Percentiles rank a stretch among this genome's conserved stretches.
Conservation (phyloP, 2,113 vertebrate species). For the Proterorhinus semilunaris region DNA sequence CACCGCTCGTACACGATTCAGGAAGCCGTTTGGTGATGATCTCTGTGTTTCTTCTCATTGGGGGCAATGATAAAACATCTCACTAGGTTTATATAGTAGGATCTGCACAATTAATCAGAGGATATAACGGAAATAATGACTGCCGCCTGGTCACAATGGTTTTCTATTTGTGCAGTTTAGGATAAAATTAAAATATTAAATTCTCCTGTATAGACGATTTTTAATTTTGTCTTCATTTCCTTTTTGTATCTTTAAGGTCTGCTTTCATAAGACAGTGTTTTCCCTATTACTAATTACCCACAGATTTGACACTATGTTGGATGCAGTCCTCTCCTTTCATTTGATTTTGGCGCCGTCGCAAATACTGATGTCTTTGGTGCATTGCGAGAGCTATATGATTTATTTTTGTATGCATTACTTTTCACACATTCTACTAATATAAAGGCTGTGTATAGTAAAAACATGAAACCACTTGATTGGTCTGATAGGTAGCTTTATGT, state of each 20-base stretch:
- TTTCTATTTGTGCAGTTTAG: no score
- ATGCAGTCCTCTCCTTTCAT: neutral
- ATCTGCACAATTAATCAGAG: neutral
- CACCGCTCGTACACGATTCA: slow-evolving; percentile 57
- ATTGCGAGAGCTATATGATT: neutral
- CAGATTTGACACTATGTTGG: neutral
- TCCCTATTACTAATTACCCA: no score
- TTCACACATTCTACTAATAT: neutral
- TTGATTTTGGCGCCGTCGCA: neutral
- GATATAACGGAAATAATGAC: neutral
- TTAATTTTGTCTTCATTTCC: neutral
- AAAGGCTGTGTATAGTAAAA: neutral
- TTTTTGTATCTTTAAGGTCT: neutral
- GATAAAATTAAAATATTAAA: no score
- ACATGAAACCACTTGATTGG: neutral
- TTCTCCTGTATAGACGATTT: no score
- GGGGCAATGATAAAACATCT: neutral
- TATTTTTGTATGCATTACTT: neutral
- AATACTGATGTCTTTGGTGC: neutral
- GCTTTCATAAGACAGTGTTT: neutral
- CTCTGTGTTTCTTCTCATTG: slow-evolving; percentile 34
- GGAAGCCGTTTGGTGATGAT: slow-evolving; percentile 43
- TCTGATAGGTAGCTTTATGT: neutral
- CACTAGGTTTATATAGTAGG: neutral
- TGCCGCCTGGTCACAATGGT: no score